These are phyloP conservation scores for Bryconaethiops microstoma DNA, from an alignment of 2,797 vertebrate species.

Conservation along the genomic window DNA sequence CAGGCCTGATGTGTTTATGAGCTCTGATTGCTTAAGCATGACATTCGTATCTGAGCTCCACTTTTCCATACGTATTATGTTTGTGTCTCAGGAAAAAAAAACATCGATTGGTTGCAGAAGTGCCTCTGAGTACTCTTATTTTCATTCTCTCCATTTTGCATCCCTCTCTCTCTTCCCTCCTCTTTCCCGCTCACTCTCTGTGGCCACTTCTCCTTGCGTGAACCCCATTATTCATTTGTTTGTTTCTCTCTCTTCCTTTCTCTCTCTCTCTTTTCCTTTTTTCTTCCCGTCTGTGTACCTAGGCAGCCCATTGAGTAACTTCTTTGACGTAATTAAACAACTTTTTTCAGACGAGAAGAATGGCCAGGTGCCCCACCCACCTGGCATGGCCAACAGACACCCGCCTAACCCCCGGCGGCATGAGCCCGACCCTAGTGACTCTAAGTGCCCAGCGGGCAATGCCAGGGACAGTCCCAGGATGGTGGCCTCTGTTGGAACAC, in stretches of 20 bases:
- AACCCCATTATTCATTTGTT: slow-evolving; percentile 86
- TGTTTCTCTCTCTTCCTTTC: slow-evolving; percentile 81
- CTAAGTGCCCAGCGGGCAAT: slow-evolving; percentile 82
- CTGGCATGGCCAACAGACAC: slow-evolving; percentile 88
- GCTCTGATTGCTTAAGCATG: neutral
- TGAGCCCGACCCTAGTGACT: slow-evolving; percentile 89
- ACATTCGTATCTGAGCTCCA: neutral
- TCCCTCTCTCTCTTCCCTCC: slow-evolving; percentile 50
- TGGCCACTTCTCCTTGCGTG: slow-evolving; percentile 71
- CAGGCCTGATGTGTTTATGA: neutral
- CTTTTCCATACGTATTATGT: neutral
- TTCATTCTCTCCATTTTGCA: slow-evolving; percentile 66
- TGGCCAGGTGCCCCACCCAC: slow-evolving; percentile 91
- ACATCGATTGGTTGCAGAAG: slow-evolving; percentile 21
- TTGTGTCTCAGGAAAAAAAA: neutral
- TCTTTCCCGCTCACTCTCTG: slow-evolving; percentile 65
- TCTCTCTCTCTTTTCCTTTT: slow-evolving; percentile 66
- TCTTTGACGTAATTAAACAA: slow-evolving; percentile 99
- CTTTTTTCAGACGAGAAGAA: slow-evolving; percentile 99
- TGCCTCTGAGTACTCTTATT: slow-evolving; percentile 44
- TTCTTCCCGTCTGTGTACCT: slow-evolving; percentile 89
- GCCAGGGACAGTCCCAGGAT: slow-evolving; percentile 86
- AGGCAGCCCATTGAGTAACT: slow-evolving; percentile 98
- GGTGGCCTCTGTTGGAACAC: slow-evolving; percentile 85
- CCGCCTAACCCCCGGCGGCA: slow-evolving; percentile 84